Conservation (phyloP, 2,797 vertebrate genomes). For the Chelonia mydas region DNA sequence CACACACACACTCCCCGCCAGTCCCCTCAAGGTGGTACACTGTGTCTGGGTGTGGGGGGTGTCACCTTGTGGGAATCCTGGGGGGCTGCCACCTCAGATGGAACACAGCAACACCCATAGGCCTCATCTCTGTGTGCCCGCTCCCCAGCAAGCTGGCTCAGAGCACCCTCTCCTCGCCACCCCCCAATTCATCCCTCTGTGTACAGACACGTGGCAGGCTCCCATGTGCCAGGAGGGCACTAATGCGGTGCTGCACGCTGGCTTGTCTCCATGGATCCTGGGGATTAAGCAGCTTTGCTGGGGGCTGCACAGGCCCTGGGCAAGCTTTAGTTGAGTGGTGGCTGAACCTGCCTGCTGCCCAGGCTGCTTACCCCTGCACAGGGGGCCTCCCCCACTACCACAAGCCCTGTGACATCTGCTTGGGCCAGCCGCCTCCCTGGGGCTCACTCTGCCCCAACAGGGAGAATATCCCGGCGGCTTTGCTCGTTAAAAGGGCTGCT, state of each 20-base stretch:
- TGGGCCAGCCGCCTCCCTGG: background rate
- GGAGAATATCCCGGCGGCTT: background rate
- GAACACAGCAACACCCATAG: rapidly evolving
- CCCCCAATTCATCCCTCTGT: background rate
- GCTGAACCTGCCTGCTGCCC: background rate
- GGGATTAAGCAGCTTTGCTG: slow-evolving; percentile 33
- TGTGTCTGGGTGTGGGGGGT: background rate
- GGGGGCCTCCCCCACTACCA: no score
- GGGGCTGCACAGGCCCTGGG: background rate
- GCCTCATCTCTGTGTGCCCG: rapidly evolving
- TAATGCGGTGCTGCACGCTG: slow-evolving; percentile 19
- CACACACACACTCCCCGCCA: no score
- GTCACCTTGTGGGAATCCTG: background rate
- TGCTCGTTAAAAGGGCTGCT: background rate
- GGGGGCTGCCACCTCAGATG: background rate
- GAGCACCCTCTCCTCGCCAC: background rate
- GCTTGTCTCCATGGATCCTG: slow-evolving; percentile 27
- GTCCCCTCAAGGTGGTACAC: background rate
- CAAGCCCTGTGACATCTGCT: background rate
- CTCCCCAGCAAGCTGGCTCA: background rate
- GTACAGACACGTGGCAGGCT: background rate
- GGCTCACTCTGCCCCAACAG: background rate
- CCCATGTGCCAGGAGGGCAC: slow-evolving; percentile 14
- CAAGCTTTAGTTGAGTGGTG: background rate
- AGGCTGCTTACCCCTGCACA: background rate